Evolutionary conservation across 2,797 vertebrate species (phyloP), one percentile per base, ranked within the genome.

Genomic region (Alectoris magna): DNA sequence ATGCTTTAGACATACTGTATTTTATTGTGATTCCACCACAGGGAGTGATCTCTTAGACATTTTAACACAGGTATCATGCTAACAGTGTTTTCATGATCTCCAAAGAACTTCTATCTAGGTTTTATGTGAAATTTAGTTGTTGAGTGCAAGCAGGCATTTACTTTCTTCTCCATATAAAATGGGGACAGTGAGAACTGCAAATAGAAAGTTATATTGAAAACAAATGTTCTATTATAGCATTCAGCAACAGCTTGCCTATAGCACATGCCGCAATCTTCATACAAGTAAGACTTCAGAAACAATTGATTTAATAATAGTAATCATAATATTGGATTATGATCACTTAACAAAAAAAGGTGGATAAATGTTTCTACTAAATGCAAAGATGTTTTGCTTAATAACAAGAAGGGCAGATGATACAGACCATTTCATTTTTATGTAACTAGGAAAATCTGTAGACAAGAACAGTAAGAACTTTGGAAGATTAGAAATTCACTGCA

Each of bases 401-500:
- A 62, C 58, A 10, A 55, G 19, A 77, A 80, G 23, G 58, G 16
- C n/a, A 46, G 29, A 43, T 56, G 29, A 43, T 56, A 70, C 17
- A 56, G 29, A 62, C 24, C 6, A 75, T 44, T 51, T 80, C 6
- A 58, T 84, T 86, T 93, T 71, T 84, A 31, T 36, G 4, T 71
- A 79, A 44, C 22, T 82, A 31, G 21, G 10, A 49, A 18, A 91
- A 68, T 46, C 66, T 36, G 38, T 76, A 91, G 68, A 29, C 71
- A 67, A 84, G 43, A 85, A 60, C 38, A 46, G 26, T 68, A 67
- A 81, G 43, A 83, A 60, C 38, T 77, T 39, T 11, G 13, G 36
- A 82, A 83, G 15, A 77, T 80, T 44, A 89, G 16, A 91, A 88
- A 91, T 63, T 55, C 21, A 18, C 72, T 43, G 22, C 5, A 89